Base-by-base conservation (phyloP, 2,888 invertebrate genomes). In the Germaria angustata region DNA sequence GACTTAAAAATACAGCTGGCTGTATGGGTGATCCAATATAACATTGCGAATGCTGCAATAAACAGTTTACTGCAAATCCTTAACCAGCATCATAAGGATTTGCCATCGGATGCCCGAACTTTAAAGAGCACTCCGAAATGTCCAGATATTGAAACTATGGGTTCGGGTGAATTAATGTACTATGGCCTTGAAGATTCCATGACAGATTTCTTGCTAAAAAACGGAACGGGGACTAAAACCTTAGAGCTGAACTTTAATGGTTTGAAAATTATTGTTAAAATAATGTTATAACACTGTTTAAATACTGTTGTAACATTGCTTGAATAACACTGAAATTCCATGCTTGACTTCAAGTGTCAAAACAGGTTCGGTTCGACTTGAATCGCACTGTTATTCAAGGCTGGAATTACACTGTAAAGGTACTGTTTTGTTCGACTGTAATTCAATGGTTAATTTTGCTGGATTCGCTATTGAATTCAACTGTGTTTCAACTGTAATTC, bases 171-270 rank as follows among this genome's bases (percentile, higher is more conserved):
- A 34, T 55, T 55, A 55, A 55, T 55, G 32, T 32, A 55, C 34
- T 55, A 55, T 55, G 55, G 55, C 55, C 55, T 55, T 36, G 39
- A 59, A 39, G 59, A 59, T 59, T 59, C 59, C 36, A 36, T 59
- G 57, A 34, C 34, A 36, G 57, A 20, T 59, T 59, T 59, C 36
- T 59, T 59, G 36, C 36, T 57, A 59, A 59, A 59, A 59, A 59
- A 59, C 17, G 57, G 57, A 59, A 59, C 36, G 57, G 36, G 39
- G 57, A 59, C 57, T 57, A 36, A 57, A 57, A 57, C 57, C 36
- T 57, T 57, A 59, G 57, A 59, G 57, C 57, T 36, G 57, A 59
- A 59, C 57, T 59, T 59, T 59, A 59, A 36, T 59, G 59, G 59
- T 59, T 59, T 59, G 39, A n/a, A n/a, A n/a, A n/a, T n/a, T n/a